Percentiles rank a stretch among this genome's conserved stretches.
Evolutionary conservation across 2,888 invertebrate species (phyloP).

Genomic region (Thereva nobilitata): DNA sequence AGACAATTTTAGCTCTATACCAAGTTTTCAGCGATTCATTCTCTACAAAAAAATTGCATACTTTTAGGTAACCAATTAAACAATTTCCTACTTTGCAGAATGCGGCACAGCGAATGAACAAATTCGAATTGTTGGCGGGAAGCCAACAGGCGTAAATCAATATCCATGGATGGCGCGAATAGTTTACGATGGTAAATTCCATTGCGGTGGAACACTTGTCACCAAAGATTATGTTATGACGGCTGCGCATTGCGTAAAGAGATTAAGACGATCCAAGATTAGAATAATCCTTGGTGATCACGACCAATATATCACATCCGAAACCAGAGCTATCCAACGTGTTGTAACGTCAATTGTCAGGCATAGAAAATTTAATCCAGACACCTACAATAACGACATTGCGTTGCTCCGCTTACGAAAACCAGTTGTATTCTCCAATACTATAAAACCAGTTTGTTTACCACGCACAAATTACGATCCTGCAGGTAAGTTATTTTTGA

Average conservation of each 20-base stretch:
- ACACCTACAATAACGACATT: slow-evolving; percentile 85
- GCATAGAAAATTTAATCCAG: slow-evolving; percentile 81
- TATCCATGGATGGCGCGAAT: slow-evolving; percentile 88
- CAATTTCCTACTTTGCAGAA: slow-evolving; percentile 61
- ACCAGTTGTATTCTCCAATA: slow-evolving; percentile 71
- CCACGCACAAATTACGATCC: slow-evolving; percentile 62
- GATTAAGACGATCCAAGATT: slow-evolving; percentile 78
- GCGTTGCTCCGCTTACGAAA: slow-evolving; percentile 77
- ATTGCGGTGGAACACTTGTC: slow-evolving; percentile 82
- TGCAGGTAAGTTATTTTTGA: slow-evolving; percentile 63
- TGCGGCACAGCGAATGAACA: slow-evolving; percentile 84
- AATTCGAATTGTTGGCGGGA: slow-evolving; percentile 83
- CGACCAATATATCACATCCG: slow-evolving; percentile 78
- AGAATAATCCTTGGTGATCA: slow-evolving; percentile 83
- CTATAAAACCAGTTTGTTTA: slow-evolving; percentile 71
- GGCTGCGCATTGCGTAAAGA: slow-evolving; percentile 82
- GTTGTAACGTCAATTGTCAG: slow-evolving; percentile 77
- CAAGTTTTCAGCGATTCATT: background rate
- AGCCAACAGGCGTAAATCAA: slow-evolving; percentile 78
- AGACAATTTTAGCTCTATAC: background rate
- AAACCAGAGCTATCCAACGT: slow-evolving; percentile 79
- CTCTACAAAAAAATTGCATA: slow-evolving; percentile 32
- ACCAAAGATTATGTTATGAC: slow-evolving; percentile 84
- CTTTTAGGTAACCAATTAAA: slow-evolving; percentile 10
- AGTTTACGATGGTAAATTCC: slow-evolving; percentile 86